These are phyloP conservation scores for Holacanthus passer DNA, from an alignment of 2,113 vertebrate genomes.

Conservation along the genomic window DNA sequence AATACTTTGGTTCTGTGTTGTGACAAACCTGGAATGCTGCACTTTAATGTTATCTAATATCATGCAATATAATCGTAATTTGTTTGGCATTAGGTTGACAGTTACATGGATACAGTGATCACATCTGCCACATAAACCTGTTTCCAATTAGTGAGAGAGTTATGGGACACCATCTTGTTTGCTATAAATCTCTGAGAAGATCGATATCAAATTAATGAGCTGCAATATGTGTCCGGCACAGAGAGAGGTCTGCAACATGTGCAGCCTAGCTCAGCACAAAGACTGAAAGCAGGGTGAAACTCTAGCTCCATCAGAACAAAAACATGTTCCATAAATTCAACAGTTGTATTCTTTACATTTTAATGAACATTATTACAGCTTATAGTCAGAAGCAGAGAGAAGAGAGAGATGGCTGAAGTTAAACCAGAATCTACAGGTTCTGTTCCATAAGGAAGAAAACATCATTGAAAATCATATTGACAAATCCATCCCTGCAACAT, in stretches of 20 bases:
- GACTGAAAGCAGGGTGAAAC: neutral
- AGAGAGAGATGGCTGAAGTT: neutral
- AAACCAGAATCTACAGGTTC: neutral
- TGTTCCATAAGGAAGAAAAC: neutral
- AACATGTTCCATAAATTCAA: too few relatives aligned
- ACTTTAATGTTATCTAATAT: neutral
- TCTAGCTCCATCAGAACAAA: neutral
- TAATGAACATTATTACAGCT: neutral
- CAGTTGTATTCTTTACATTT: too few relatives aligned
- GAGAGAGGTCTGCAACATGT: neutral
- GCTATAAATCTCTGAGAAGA: neutral
- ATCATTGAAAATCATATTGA: neutral
- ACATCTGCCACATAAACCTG: neutral
- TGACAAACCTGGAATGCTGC: neutral
- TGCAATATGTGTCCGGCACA: neutral
- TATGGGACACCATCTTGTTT: neutral
- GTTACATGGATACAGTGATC: neutral
- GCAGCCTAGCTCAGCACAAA: too few relatives aligned
- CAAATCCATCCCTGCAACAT: too few relatives aligned
- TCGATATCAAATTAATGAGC: slow-evolving; percentile 10
- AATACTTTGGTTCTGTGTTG: too few relatives aligned
- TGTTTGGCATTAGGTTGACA: neutral
- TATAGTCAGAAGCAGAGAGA: too few relatives aligned
- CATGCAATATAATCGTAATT: neutral
- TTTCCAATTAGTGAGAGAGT: neutral